Base-by-base conservation (phyloP, 1,140 invertebrate genomes). In the Drosophila busckii region DNA sequence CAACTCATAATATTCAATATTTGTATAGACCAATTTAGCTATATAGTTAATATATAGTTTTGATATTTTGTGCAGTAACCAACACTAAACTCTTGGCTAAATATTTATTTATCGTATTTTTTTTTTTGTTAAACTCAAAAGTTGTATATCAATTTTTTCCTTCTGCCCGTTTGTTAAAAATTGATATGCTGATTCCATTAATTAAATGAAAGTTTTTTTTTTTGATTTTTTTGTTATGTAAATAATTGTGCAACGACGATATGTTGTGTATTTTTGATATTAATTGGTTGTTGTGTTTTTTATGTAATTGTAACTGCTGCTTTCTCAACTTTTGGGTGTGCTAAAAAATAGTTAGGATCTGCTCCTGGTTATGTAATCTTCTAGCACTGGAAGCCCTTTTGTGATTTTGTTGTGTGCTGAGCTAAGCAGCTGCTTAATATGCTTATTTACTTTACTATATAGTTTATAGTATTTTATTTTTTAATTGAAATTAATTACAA, bases 401-500 rank as follows among this genome's bases (percentile, higher is more conserved):
- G 83, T 86, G 84, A 85, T 86, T 80, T 68, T 85, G 83, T 44
- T 70, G 69, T 56, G 52, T 3, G 9, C 16, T 60, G 26, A 29
- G 28, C 28, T 50, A 23, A 38, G 35, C 31, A 52, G 46, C 48
- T 35, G 38, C 28, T 22, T 31, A 46, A 38, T 28, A 32, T 58
- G 25, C 40, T 68, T 52, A 62, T 42, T 55, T 61, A 58, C 26
- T 53, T 37, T 20, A 50, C 45, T 50, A 50, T 50, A 16, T 49
- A n/a, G n/a, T 29, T 10, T 31, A 31, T 60, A 54, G 40, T 50
- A 22, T 38, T 54, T 35, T 25, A 37, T 41, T 53, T 48, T 50
- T 56, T 75, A 80, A 75, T 84, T 86, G 70, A 86, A 86, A 86
- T 86, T 86, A 86, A 85, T 86, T 86, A 83, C 70, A 86, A 86